A percentile compares a stretch with the other conserved stretches of the same genome.
These are phyloP conservation scores for Elgaria multicarinata DNA, from an alignment of 2,113 vertebrate species.

Conservation along the genomic window DNA sequence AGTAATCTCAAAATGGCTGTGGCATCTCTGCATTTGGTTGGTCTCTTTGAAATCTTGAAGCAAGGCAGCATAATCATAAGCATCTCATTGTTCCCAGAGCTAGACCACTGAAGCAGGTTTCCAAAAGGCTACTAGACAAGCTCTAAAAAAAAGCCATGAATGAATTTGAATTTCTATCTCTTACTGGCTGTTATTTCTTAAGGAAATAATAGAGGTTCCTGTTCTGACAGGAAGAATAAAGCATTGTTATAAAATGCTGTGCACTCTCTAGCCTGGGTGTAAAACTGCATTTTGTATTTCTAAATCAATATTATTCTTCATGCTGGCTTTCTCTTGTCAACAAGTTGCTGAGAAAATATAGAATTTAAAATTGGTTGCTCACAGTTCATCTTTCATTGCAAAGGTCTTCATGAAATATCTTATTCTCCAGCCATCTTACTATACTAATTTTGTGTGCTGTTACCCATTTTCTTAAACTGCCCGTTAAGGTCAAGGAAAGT, in stretches of 20 bases:
- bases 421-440: not conserved
- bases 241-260: not conserved
- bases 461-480: conserved; percentile 24
- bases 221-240: not conserved
- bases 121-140: not conserved
- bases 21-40: not conserved
- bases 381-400: not conserved
- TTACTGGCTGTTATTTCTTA: not conserved
- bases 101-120: not conserved
- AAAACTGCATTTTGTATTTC: not conserved
- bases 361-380: not conserved
- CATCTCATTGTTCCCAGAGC: not conserved
- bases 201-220: not conserved
- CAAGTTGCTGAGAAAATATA: conserved; percentile 8
- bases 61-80: rapidly evolving
- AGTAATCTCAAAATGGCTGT: not conserved
- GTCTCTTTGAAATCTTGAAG: not conserved
- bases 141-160: not conserved
- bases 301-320: not conserved
- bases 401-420: not conserved
- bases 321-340: conserved; percentile 15
- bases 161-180: not conserved
- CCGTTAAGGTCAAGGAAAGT: conserved; percentile 42
- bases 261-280: not conserved
- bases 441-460: conserved; percentile 4